These are phyloP conservation scores for Agrochola circellaris DNA, from an alignment of 2,888 invertebrate species.

Conservation along the genomic window DNA sequence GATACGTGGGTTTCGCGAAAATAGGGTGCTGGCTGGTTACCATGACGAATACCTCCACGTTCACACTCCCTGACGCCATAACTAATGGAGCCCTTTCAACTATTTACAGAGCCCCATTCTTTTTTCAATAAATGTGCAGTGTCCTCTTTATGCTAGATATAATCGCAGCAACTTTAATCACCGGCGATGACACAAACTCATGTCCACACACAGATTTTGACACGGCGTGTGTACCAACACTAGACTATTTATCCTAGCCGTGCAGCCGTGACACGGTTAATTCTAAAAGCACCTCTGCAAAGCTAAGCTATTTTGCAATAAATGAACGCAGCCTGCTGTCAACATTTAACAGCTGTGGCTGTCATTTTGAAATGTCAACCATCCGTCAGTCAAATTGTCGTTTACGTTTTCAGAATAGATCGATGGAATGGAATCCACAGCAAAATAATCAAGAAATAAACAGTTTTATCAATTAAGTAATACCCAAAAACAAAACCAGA, in stretches of 20 bases:
- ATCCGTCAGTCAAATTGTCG: neutral
- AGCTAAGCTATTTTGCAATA: neutral
- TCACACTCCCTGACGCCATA: neutral
- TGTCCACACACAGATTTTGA: neutral
- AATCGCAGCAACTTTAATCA: neutral
- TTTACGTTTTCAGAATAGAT: neutral
- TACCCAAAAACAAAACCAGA: neutral
- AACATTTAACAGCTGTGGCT: neutral
- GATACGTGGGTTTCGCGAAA: neutral
- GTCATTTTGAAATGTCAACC: neutral
- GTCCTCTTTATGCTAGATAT: neutral
- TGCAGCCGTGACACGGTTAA: neutral
- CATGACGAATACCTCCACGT: neutral
- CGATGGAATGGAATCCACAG: neutral
- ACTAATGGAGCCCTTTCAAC: neutral
- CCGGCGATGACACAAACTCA: neutral
- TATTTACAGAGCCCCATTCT: neutral
- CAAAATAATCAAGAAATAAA: slow-evolving; percentile 15
- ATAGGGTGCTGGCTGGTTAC: neutral
- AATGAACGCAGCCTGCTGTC: slow-evolving; percentile 7
- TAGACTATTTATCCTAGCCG: neutral
- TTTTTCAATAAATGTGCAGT: neutral
- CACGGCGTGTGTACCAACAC: neutral
- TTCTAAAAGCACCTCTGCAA: neutral
- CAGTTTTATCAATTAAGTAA: slow-evolving; percentile 45